Percentiles rank a stretch among this genome's conserved stretches.
Evolutionary conservation across 2,113 vertebrate genomes (phyloP).

Genomic region (Microtus richardsoni): DNA sequence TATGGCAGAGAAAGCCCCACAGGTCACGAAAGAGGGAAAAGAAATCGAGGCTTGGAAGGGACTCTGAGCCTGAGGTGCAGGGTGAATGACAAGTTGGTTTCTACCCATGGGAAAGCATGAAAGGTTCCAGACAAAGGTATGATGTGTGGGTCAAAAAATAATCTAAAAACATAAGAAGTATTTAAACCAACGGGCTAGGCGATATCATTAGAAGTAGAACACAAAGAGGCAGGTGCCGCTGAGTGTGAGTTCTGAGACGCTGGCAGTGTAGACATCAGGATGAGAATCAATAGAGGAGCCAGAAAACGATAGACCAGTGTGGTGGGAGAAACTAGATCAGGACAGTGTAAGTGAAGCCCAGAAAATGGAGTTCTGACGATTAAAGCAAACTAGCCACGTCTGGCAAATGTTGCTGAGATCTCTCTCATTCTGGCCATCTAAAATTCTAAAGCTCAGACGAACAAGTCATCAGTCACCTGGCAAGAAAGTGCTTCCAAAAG

Average conservation of each 20-base stretch:
- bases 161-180: background rate
- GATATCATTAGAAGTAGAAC: background rate
- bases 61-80: no score
- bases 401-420: background rate
- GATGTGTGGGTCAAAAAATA: background rate
- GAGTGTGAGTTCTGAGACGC: background rate
- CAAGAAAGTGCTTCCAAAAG: background rate
- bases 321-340: background rate
- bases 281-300: background rate
- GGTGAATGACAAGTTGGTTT: background rate
- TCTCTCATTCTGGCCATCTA: background rate
- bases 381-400: background rate
- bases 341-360: background rate
- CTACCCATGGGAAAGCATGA: background rate
- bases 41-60: background rate
- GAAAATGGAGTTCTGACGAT: background rate
- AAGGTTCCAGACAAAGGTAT: background rate
- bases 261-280: background rate
- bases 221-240: background rate
- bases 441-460: constrained; percentile 16
- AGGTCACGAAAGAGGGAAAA: background rate
- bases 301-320: background rate
- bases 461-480: background rate
- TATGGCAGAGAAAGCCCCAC: accelerated
- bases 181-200: background rate